Conservation (phyloP, 2,888 invertebrate species). For the Pristionchus mayeri region DNA sequence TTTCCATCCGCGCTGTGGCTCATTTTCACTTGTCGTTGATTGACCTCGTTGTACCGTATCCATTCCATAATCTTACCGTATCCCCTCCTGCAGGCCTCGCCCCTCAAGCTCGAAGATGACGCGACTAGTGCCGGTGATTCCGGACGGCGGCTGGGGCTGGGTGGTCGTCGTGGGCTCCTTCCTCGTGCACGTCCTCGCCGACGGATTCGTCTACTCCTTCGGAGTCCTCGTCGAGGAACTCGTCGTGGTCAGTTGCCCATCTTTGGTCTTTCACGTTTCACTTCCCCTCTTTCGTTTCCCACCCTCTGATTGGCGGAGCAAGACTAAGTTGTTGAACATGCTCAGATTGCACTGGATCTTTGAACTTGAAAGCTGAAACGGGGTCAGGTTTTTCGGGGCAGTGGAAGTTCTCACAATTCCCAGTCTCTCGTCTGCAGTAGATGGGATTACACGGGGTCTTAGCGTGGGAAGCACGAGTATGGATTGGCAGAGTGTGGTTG, state of each 20-base stretch:
- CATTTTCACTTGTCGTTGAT: too few relatives aligned
- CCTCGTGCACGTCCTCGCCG: conserved; percentile 92
- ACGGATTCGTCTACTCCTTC: conserved; percentile 97
- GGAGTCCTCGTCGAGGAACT: conserved; percentile 93
- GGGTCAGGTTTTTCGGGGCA: background rate
- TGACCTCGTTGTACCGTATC: background rate
- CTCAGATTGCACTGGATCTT: too few relatives aligned
- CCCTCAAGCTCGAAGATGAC: background rate
- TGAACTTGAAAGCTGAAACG: too few relatives aligned
- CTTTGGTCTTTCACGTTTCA: too few relatives aligned
- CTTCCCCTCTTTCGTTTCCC: too few relatives aligned
- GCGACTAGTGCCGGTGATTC: conserved; percentile 68
- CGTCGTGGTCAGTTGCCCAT: conserved; percentile 78
- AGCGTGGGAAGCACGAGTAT: background rate
- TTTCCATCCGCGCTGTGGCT: too few relatives aligned
- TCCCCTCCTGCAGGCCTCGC: too few relatives aligned
- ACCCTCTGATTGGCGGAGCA: too few relatives aligned
- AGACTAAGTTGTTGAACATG: too few relatives aligned
- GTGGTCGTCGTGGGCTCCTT: conserved; percentile 84
- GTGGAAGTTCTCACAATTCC: background rate
- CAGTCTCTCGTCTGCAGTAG: background rate
- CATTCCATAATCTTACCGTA: background rate
- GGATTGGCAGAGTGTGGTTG: background rate
- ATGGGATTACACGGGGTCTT: background rate
- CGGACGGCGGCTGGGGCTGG: conserved; percentile 75